Base-by-base conservation (phyloP, 1,140 invertebrate species). In the Tetraneura akinire region DNA sequence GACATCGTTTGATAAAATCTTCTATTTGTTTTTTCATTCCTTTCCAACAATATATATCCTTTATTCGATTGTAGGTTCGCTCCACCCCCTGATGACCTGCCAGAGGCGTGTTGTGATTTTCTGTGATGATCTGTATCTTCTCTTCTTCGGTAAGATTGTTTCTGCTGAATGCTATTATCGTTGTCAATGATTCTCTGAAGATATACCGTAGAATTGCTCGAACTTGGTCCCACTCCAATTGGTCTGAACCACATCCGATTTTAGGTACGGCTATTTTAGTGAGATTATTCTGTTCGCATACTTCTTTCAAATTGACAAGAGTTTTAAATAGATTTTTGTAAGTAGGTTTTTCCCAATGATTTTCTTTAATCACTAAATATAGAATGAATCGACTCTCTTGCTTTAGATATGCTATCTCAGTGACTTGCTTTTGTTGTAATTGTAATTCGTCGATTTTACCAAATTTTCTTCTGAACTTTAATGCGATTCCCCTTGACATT, bases 1-100 rank as follows among this genome's bases (percentile, higher is more conserved):
- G 32, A 37, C 32, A 80, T 9, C 23, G 4, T 26, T 55, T 68
- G 13, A 83, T 45, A 78, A 81, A 83, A 3, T 57, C 62, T 42
- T 60, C 76, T n/a, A 80, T 42, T 42, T 55, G 21, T 14, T 55
- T 16, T 45, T 60, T 80, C 32, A 83, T 82, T 13, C 83, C 80
- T 37, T 73, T 73, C 80, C 80, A 81, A 5, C 64, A 64, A 37
- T 81, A 81, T 4, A 5, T 23, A 5, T 49, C 10, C n/a, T 57
- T n/a, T 23, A 81, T 16, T 1, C 57, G 51, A 29, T 11, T 42
- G 32, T 78, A 74, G 16, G 73, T 81, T 32, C 55, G 42, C 13
- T 64, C 37, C 32, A 81, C 53, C 26, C 80, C 53, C 81, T 80
- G 66, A 80, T 82, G 47, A 37, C 32, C 32, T 37, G 32, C 32